Conservation (phyloP, 2,113 vertebrate genomes). For the Nibea albiflora region DNA sequence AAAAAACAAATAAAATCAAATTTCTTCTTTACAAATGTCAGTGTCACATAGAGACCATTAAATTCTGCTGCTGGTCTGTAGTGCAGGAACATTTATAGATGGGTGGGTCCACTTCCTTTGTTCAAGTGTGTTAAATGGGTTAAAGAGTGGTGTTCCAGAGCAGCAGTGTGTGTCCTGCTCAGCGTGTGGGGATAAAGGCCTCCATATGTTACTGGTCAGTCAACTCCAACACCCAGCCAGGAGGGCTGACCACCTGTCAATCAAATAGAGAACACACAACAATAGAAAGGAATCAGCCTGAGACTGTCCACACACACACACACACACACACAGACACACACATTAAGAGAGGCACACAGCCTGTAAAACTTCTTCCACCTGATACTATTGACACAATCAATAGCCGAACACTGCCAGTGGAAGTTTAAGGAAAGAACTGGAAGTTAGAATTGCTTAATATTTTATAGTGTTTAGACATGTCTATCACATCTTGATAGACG, state of each 20-base stretch:
- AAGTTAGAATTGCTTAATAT: not conserved
- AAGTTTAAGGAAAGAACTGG: not conserved
- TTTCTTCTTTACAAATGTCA: not conserved
- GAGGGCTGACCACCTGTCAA: conserved; percentile 67
- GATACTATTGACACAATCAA: not conserved
- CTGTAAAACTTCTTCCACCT: not conserved
- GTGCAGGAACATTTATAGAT: conserved; percentile 44
- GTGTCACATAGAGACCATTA: conserved; percentile 4
- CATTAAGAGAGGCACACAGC: not conserved
- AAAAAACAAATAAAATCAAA: not conserved
- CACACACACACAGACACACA: conserved; percentile 4
- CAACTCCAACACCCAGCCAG: conserved; percentile 46
- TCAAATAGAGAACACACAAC: conserved; percentile 52
- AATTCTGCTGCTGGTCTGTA: conserved; percentile 34
- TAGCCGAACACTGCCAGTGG: too few relatives aligned
- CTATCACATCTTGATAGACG: too few relatives aligned
- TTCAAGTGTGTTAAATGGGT: conserved; percentile 63
- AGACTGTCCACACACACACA: conserved; percentile 25
- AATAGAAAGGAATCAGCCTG: conserved; percentile 57
- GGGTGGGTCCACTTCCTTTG: conserved; percentile 55
- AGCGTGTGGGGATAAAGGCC: conserved; percentile 55
- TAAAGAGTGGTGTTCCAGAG: conserved; percentile 55
- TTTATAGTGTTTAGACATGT: too few relatives aligned
- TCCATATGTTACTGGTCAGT: conserved; percentile 70
- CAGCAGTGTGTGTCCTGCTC: conserved; percentile 72